Evolutionary conservation across 2,113 vertebrate species (phyloP), one percentile per base, ranked within the genome.

Genomic region (Heterocephalus glaber): DNA sequence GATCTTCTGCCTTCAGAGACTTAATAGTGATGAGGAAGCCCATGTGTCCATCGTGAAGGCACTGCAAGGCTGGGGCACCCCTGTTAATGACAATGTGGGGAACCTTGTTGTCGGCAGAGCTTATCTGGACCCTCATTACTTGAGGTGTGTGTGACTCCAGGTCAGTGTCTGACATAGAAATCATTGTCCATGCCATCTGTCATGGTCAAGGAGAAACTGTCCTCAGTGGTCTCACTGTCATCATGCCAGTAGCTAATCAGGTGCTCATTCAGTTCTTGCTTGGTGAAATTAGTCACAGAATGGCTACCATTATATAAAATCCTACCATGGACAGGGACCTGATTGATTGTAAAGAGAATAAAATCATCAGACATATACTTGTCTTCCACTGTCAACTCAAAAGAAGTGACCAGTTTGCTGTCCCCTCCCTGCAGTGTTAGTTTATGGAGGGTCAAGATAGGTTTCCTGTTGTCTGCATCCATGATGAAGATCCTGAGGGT

Each of bases 121-220:
- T 97, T 89, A 98, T 97, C 44, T 80, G 97, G 86, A 98, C 98
- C 86, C 89, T 97, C 97, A 98, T 97, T 81, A 88, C 95, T 89
- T 98, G 98, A 54, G 98, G 97, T 60, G 95, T 97, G 41, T 90
- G 88, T n/a, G 97, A 98, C 84, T 97, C 97, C 79, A 97, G 92
- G 66, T 47, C 74, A 47, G 97, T 95, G 77, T 98, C 92, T 65
- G 88, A 98, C 91, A 82, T 86, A 98, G 87, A 98, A 98, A 38
- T 95, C 96, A 49, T 96, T 68, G 76, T 98, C 98, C 5, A 96
- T 97, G 38, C 97, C 97, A 92, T 98, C 98, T 12, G 98, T 98
- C 84, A 98, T 97, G 38, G 97, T 98, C 95, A 98, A 98, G 60
- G 97, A 98, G 86, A 98, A 98, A 61, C 98, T 98, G 89, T 98